Percentiles rank a stretch among this genome's conserved stretches.
Evolutionary conservation across 2,888 invertebrate genomes (phyloP).

Genomic region (Drosophila testacea): DNA sequence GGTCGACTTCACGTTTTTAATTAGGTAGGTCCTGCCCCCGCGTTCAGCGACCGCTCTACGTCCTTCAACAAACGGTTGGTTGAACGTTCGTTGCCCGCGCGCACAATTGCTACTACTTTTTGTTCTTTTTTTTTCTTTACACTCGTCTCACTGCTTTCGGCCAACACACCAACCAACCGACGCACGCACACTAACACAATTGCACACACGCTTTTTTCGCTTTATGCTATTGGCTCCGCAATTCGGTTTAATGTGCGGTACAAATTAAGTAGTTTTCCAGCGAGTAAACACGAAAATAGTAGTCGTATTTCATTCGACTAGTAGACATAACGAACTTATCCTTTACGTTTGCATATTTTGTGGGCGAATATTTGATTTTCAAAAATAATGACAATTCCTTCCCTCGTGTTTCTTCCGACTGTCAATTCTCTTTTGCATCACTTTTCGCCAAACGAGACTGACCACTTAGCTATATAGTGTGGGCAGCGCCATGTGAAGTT

Average conservation of each 20-base stretch:
- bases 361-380: conserved; percentile 42
- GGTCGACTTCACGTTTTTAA: conserved; percentile 29
- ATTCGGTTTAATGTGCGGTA: conserved; percentile 38
- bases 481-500: conserved; percentile 28
- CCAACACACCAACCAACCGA: conserved; percentile 65
- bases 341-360: conserved; percentile 36
- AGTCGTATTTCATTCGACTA: conserved; percentile 25
- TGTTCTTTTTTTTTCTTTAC: conserved; percentile 46
- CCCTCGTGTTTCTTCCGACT: conserved; percentile 79
- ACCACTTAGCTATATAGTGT: conserved; percentile 31
- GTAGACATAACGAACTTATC: conserved; percentile 45
- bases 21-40: conserved; percentile 19
- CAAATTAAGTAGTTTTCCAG: conserved; percentile 17
- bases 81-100: conserved; percentile 66
- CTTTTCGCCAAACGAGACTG: conserved; percentile 48
- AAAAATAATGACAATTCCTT: conserved; percentile 74
- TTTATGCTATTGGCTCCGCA: conserved; percentile 40
- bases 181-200: conserved; percentile 72
- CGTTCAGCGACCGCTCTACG: conserved; percentile 51
- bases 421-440: conserved; percentile 62
- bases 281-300: conserved; percentile 29
- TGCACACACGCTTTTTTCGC: conserved; percentile 72
- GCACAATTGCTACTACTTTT: conserved; percentile 38
- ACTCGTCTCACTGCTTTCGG: conserved; percentile 57
- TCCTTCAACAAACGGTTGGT: conserved; percentile 55